These are phyloP conservation scores for Caenorhabditis zanzibari DNA, from an alignment of 2,888 invertebrate genomes.

Conservation along the genomic window DNA sequence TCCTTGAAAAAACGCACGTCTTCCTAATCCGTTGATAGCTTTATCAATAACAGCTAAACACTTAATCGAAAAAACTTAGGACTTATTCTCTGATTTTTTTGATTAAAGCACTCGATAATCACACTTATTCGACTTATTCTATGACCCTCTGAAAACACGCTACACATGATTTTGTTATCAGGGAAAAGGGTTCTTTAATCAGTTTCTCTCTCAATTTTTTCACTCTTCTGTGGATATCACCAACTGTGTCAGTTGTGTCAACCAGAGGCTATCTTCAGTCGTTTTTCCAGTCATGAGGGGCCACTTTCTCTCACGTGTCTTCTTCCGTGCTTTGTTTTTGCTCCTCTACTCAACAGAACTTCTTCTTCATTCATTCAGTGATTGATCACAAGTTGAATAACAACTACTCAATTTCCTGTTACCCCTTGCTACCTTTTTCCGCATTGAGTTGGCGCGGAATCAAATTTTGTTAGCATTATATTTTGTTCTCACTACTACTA, in stretches of 20 bases:
- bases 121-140: not conserved
- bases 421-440: slow-evolving; percentile 5
- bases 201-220: slow-evolving; percentile 29
- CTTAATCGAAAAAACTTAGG: slow-evolving; percentile 9
- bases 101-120: not conserved
- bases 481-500: slow-evolving; percentile 9
- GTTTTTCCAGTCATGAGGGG: slow-evolving; percentile 59
- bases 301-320: slow-evolving; percentile 61
- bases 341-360: slow-evolving; percentile 7
- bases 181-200: slow-evolving; percentile 24
- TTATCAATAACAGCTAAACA: slow-evolving; percentile 17
- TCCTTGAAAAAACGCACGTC: not conserved
- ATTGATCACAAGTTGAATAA: slow-evolving; percentile 55
- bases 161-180: slow-evolving; percentile 38
- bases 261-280: slow-evolving; percentile 42
- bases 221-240: slow-evolving; percentile 32
- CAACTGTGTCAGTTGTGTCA: slow-evolving; percentile 56
- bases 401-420: slow-evolving; percentile 50
- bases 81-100: slow-evolving; percentile 11
- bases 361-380: slow-evolving; percentile 37
- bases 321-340: slow-evolving; percentile 39
- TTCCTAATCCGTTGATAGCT: slow-evolving; percentile 22
- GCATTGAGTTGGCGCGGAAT: slow-evolving; percentile 1
- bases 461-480: slow-evolving; percentile 35
- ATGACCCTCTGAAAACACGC: slow-evolving; percentile 5